Evolutionary conservation across 2,888 invertebrate species (phyloP), one percentile per base, ranked within the genome.

Genomic region (Athalia cordata): DNA sequence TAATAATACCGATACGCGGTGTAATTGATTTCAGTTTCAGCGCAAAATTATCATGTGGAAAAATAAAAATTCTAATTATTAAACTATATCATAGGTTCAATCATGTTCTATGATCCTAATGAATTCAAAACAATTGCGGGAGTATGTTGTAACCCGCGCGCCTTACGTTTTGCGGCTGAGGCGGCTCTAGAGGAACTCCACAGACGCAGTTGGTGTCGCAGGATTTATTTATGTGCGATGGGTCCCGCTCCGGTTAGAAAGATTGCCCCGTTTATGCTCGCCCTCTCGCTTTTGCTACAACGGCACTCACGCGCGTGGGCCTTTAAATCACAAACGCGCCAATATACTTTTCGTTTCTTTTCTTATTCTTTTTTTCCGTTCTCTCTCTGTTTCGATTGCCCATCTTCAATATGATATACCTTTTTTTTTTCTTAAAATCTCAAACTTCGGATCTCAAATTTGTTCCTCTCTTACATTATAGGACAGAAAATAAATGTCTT

Each of bases 211-310:
- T 86, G 85, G 84, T 85, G 86, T 85, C 84, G 84, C 83, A 83
- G 84, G 85, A 83, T 83, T 87, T 88, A 88, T 88, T 88, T 88
- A 88, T 88, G 87, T 87, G 83, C 84, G 79, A 83, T 83, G 82
- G 84, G 82, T 67, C 83, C 84, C 83, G 82, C 77, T 79, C 64
- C 50, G 45, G 15, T 68, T 77, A n/a, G 77, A 9, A 29, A 29
- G 29, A 65, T 50, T 52, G 47, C 76, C 52, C 57, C 76, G n/a
- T 64, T 11, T 75, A 13, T 64, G 13, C 76, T 66, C 78, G 47
- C 52, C 77, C 78, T 49, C 47, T 77, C 77, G 76, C 77, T 3
- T n/a, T 49, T 59, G 15, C 3, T 15, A 77, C 59, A 77, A 57
- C 50, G 29, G 59, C 57, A 65, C 64, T 61, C 50, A 43, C 45